phyloP scores from a whole-genome alignment of 2,113 vertebrate species.

The Hippopotamus amphibius region DNA sequence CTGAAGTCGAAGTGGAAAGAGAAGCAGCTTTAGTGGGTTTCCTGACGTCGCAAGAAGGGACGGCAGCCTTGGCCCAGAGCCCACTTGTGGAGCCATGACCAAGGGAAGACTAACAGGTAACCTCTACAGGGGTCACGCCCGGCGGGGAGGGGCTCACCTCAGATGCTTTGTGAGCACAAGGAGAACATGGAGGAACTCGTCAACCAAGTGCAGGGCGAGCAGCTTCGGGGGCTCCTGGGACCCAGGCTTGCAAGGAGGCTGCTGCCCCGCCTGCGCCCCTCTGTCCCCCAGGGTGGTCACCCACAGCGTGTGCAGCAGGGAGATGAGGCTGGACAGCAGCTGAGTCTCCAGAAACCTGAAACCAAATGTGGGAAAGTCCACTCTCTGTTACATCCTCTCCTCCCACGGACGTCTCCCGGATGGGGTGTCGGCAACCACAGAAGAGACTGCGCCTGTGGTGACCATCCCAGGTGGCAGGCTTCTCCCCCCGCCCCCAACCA shows the following conservation, averaged over 20 bases:
- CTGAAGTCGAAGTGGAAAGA: background rate
- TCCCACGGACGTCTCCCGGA: too few relatives aligned
- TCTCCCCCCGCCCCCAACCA: accelerated
- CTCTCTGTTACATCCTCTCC: background rate
- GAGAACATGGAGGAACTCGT: conserved; percentile 91
- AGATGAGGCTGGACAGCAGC: conserved; percentile 87
- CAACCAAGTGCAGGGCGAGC: conserved; percentile 92
- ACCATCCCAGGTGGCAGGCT: accelerated
- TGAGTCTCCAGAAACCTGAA: conserved; percentile 90
- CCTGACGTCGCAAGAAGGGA: accelerated
- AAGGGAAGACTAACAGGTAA: background rate
- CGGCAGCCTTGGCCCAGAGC: background rate
- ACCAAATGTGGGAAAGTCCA: background rate
- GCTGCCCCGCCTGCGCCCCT: conserved; percentile 56
- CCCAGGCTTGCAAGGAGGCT: conserved; percentile 6
- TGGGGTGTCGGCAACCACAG: accelerated
- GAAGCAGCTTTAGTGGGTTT: accelerated
- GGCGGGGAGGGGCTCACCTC: conserved; percentile 83
- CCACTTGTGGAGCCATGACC: background rate
- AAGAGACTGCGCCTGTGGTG: accelerated
- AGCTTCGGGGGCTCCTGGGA: conserved; percentile 85
- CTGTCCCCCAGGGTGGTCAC: conserved; percentile 91
- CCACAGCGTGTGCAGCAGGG: conserved; percentile 93
- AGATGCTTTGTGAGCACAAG: conserved; percentile 86
- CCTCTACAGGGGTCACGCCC: accelerated